A percentile compares a stretch with the other conserved stretches of the same genome.
phyloP scores from a whole-genome alignment of 2,113 vertebrate genomes.

The Scytalopus superciliaris region DNA sequence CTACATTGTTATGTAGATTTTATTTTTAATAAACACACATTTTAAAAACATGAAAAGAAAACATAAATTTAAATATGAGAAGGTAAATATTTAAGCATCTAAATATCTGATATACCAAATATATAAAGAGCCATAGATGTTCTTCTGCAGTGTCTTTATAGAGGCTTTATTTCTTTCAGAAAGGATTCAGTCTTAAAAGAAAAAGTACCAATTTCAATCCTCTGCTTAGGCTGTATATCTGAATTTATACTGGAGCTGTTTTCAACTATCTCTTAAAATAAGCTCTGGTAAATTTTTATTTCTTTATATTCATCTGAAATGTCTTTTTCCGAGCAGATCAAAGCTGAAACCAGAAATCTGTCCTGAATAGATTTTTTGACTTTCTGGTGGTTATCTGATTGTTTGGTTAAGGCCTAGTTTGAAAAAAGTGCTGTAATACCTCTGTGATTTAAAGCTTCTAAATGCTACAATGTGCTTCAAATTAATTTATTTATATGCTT shows the following conservation, averaged over 20 bases:
- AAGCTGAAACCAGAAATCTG: neutral
- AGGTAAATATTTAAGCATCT: neutral
- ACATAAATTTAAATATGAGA: neutral
- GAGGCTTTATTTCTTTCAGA: neutral
- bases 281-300: neutral
- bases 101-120: neutral
- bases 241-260: neutral
- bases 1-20: neutral
- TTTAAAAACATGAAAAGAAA: neutral
- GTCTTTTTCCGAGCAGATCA: neutral
- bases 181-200: neutral
- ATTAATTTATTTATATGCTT: neutral
- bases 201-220: neutral
- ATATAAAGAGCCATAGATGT: neutral
- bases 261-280: conserved; percentile 18
- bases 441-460: neutral
- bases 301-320: conserved; percentile 6
- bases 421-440: neutral
- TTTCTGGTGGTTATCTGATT: neutral
- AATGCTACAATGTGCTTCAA: neutral
- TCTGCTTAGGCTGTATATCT: neutral
- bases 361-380: neutral
- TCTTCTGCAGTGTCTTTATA: neutral
- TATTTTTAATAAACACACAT: neutral
- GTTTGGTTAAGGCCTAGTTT: neutral